Evolutionary conservation across 2,888 invertebrate genomes (phyloP), one percentile per base, ranked within the genome.

Genomic region (Pyralis farinalis): DNA sequence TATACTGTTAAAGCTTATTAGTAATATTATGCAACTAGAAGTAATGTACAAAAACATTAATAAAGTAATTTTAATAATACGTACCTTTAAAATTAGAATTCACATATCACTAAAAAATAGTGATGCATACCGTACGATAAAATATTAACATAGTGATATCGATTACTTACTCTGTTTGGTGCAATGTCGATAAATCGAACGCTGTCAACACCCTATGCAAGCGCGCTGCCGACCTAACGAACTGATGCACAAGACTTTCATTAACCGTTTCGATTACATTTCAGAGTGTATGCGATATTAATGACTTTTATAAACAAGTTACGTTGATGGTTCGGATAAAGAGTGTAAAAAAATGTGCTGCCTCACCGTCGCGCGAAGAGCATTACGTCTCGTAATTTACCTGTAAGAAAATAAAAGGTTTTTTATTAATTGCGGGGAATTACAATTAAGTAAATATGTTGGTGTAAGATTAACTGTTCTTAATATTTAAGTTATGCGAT

Each of bases 281-380:
- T 68, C 51, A 55, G 60, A 51, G 56, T 66, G 63, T 63, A 63
- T 61, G 55, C 58, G 53, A 64, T 75, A 77, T 80, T 74, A 77
- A 82, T 77, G 71, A 76, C 64, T 72, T 78, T 78, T 71, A 72
- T 68, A 65, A 75, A 76, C 70, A 71, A 73, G 60, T 69, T 64
- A 57, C 68, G 65, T 65, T 68, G 63, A 71, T 69, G 72, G 61
- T 74, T 69, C 61, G 55, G 53, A 50, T 44, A 53, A 52, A 55
- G 53, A 41, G 25, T 5, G 7, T 25, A 25, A 57, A 58, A 55
- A 49, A 49, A 55, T 47, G 40, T 46, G 51, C 55, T 55, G 64
- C 60, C 62, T 61, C 47, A 49, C 47, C 51, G 43, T 42, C 44
- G 32, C 25, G 20, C 29, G 42, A 27, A 43, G 43, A 44, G 49